Conservation (phyloP, 2,113 vertebrate genomes). For the Lepisosteus osseus region DNA sequence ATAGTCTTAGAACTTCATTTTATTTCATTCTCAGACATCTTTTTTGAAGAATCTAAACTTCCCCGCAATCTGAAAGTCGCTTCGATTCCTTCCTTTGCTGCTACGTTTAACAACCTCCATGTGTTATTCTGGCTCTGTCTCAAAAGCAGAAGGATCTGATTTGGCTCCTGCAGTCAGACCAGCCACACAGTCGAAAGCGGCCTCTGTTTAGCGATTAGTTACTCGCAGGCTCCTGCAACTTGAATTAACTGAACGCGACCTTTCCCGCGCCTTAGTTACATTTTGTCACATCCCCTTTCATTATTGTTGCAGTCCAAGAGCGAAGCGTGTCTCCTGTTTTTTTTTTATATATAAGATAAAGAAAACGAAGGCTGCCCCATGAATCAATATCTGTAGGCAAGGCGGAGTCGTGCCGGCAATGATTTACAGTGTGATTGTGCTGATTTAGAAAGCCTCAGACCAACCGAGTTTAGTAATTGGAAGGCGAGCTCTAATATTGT, state of each 20-base stretch:
- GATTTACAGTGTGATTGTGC: not conserved
- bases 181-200: no score
- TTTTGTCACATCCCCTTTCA: not conserved
- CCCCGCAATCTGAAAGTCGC: no score
- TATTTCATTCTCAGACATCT: no score
- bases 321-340: not conserved
- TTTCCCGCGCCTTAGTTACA: not conserved
- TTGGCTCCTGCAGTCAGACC: no score
- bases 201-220: no score
- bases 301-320: not conserved
- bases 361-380: constrained; percentile 1
- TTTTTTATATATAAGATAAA: not conserved
- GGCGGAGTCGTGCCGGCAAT: not conserved
- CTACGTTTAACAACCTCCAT: no score
- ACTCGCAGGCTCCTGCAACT: no score
- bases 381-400: not conserved
- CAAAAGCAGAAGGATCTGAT: no score
- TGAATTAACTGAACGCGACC: not conserved
- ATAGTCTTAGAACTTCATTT: no score
- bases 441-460: not conserved
- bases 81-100: no score
- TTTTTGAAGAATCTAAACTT: no score
- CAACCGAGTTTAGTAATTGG: not conserved
- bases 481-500: not conserved
- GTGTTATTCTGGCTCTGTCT: no score